Evolutionary conservation across 2,888 invertebrate species (phyloP).

Genomic region (Strigamia maritima): DNA sequence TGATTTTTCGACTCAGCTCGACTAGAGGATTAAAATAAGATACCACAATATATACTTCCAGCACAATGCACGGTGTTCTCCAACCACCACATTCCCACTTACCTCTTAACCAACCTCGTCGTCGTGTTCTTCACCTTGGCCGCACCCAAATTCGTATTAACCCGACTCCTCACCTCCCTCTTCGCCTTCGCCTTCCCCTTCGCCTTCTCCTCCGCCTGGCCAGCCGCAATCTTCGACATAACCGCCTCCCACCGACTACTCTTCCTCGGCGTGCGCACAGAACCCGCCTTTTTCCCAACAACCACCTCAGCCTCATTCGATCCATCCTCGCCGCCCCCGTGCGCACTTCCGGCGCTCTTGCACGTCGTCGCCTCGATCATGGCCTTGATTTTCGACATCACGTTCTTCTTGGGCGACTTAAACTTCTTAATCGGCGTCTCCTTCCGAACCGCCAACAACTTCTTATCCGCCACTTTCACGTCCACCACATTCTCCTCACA

Average conservation of each 20-base stretch:
- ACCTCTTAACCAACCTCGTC: not conserved
- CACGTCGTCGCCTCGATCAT: constrained; percentile 60
- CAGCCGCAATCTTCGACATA: constrained; percentile 74
- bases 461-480: not conserved
- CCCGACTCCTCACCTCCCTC: constrained; percentile 85
- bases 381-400: constrained; percentile 71
- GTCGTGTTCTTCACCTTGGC: constrained; percentile 18
- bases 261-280: constrained; percentile 59
- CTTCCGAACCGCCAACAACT: not conserved
- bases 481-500: not conserved
- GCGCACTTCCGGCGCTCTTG: constrained; percentile 35
- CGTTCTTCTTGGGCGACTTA: constrained; percentile 74
- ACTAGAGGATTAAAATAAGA: too few species aligned
- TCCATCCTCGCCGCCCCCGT: constrained; percentile 50
- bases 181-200: constrained; percentile 64
- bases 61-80: too few species aligned
- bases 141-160: constrained; percentile 50
- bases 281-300: not conserved
- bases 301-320: constrained; percentile 49
- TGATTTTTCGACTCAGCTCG: too few species aligned
- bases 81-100: too few species aligned
- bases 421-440: constrained; percentile 61
- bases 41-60: too few species aligned
- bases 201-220: constrained; percentile 64
- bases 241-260: constrained; percentile 62